phyloP scores from a whole-genome alignment of 2,888 invertebrate species.

The Digitonthophagus gazella region DNA sequence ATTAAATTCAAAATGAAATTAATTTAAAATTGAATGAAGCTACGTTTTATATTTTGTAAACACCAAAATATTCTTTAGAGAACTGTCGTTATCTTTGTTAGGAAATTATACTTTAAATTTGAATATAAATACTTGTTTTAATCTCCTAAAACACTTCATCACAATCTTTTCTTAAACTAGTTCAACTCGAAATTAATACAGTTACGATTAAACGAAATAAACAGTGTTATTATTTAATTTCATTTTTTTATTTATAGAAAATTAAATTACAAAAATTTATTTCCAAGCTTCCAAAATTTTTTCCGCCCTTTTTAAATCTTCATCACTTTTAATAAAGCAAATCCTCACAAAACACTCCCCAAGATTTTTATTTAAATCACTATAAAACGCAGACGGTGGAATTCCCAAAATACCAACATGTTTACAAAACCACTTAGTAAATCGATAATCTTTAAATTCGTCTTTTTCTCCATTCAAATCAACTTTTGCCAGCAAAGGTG shows the following conservation, averaged over 20 bases:
- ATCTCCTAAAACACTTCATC: too few species aligned
- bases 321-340: constrained; percentile 31
- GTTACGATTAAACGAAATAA: background rate
- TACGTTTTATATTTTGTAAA: too few species aligned
- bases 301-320: constrained; percentile 14
- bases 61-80: too few species aligned
- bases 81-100: too few species aligned
- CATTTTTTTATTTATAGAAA: background rate
- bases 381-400: constrained; percentile 60
- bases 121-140: too few species aligned
- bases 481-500: constrained; percentile 59
- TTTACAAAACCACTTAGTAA: constrained; percentile 57
- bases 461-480: constrained; percentile 20
- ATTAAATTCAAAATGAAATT: too few species aligned
- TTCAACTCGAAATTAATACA: too few species aligned
- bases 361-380: constrained; percentile 50
- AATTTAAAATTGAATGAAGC: too few species aligned
- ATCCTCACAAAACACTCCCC: constrained; percentile 54
- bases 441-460: constrained; percentile 49
- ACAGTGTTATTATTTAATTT: background rate
- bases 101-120: too few species aligned
- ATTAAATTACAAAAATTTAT: background rate
- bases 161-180: too few species aligned
- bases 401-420: constrained; percentile 58
- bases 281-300: constrained; percentile 4